Evolutionary conservation across 23 tunicate species (phyloP), one percentile per base, ranked within the genome.

Genomic region (Trididemnum nubilum): DNA sequence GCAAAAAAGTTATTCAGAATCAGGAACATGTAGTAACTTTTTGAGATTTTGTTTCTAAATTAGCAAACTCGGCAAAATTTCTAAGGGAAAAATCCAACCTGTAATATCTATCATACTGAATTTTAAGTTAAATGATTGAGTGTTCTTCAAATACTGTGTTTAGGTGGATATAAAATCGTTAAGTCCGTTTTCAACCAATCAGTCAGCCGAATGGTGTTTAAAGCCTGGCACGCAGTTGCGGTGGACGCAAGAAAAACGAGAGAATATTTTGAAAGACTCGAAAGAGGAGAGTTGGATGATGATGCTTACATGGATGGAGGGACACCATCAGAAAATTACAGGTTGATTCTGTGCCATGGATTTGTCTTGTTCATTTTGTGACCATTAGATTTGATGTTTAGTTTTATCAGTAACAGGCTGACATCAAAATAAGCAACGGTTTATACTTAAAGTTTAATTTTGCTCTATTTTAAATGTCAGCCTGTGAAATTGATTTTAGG

Each of bases 231-330:
- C 40, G 86, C 94, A 29, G 98, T 93, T 24, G 98, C 93, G 7
- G 98, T 84, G 33, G 98, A 93, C 44, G 92, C 98, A 1, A 82
- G 93, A n/a, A 93, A 93, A 44, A 93, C 98, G 67, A 79, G 98
- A 52, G 98, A 93, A 49, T 93, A 93, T 84, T 93, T 93, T 60
- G 98, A 93, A 79, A 65, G 98, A 36, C 75, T 93, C 69, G 98
- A 93, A 71, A 51, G 92, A 51, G 98, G 97, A 36, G 97, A 92
- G 49, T 31, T 92, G 24, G 97, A 92, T 64, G 97, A 92, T 36
- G 92, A 86, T 32, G 49, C 33, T 30, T 88, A 90, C 1, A 84
- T 35, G 0, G 87, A 85, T 25, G 87, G 69, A 7, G 73, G 31
- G 7, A 35, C 40, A 0, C 35, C 88, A 19, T 77, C 82, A 1